phyloP scores from a whole-genome alignment of 2,113 vertebrate species.

The Cariama cristata region DNA sequence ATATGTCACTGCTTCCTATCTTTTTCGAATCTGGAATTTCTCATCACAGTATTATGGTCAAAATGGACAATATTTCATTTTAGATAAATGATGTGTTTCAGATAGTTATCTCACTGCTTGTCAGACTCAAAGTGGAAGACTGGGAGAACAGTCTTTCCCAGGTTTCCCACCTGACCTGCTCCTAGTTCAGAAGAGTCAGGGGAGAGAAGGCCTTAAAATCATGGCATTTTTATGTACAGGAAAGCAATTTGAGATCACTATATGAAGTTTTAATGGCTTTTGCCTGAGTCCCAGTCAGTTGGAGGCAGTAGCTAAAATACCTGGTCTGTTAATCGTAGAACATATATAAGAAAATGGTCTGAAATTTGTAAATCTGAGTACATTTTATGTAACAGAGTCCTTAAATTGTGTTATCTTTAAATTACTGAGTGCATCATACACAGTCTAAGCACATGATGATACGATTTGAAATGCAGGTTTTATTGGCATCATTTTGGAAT shows the following conservation, averaged over 20 bases:
- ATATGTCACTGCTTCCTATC: neutral
- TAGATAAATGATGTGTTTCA: conserved; percentile 9
- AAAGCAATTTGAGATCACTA: neutral
- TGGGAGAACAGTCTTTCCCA: conserved; percentile 31
- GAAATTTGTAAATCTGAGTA: neutral
- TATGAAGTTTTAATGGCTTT: conserved; percentile 22
- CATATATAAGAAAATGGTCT: neutral
- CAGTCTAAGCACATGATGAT: neutral
- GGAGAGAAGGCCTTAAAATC: conserved; percentile 40
- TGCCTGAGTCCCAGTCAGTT: neutral
- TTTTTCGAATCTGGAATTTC: conserved; percentile 26
- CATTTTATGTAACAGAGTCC: neutral
- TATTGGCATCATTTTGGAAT: conserved; percentile 5
- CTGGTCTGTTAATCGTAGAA: neutral
- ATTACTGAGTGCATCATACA: neutral
- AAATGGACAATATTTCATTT: conserved; percentile 26
- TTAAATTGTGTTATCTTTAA: neutral
- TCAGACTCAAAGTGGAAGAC: conserved; percentile 35
- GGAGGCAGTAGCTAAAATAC: neutral
- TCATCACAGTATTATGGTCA: neutral
- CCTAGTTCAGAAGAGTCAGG: neutral
- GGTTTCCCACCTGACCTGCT: conserved; percentile 13
- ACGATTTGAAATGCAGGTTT: neutral
- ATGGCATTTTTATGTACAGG: conserved; percentile 36
- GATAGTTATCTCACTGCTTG: conserved; percentile 25